Conservation (phyloP, 2,113 vertebrate species). For the Paradoxurus hermaphroditus region DNA sequence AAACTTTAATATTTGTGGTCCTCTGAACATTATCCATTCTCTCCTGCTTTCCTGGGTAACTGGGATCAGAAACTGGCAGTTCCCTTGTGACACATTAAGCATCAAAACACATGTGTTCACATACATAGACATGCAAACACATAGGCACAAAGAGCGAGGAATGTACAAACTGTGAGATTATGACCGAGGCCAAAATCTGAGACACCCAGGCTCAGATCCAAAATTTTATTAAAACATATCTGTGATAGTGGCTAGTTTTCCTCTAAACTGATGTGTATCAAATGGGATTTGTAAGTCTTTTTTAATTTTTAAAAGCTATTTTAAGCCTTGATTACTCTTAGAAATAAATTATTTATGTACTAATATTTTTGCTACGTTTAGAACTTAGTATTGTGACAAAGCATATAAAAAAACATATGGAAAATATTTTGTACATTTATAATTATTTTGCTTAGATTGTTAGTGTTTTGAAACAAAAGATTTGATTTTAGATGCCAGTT, state of each 20-base stretch:
- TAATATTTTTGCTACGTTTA: neutral
- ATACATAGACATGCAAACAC: neutral
- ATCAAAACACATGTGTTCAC: neutral
- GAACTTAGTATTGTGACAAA: neutral
- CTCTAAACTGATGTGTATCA: neutral
- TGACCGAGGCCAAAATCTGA: too few relatives aligned
- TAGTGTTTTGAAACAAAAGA: neutral
- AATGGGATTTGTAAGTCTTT: neutral
- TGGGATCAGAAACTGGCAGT: neutral
- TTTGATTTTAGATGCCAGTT: neutral
- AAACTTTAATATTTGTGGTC: conserved; percentile 19
- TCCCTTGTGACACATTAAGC: conserved; percentile 1
- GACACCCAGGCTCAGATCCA: neutral
- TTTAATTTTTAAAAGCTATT: neutral
- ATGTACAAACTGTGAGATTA: too few relatives aligned
- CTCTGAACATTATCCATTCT: neutral
- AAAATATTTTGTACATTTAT: neutral
- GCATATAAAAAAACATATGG: neutral
- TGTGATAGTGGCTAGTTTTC: neutral
- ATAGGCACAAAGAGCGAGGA: too few relatives aligned
- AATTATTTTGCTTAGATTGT: neutral
- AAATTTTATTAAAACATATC: neutral
- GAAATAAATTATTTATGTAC: neutral
- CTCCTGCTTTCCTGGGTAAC: neutral
- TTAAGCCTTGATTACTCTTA: neutral